Percentiles rank a stretch among this genome's conserved stretches.
phyloP scores from a whole-genome alignment of 2,113 vertebrate genomes.

The Boulengeromyrus knoepffleri region DNA sequence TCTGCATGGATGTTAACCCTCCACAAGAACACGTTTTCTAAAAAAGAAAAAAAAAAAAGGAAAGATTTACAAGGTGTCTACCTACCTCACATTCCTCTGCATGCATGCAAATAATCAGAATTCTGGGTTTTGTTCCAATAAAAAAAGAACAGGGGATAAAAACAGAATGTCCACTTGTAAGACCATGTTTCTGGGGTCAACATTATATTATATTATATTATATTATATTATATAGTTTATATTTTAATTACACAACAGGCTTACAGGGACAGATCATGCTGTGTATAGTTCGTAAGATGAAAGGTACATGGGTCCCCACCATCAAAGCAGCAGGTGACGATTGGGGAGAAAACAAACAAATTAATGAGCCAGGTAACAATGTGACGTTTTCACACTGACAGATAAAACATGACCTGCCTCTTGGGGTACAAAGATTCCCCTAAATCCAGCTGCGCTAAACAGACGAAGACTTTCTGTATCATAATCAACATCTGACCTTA shows the following conservation, averaged over 20 bases:
- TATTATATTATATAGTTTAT: conserved; percentile 3
- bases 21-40: not conserved
- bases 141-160: not conserved
- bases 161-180: conserved; percentile 26
- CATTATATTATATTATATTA: too few relatives aligned
- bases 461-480: not conserved
- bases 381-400: not conserved
- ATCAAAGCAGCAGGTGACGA: conserved; percentile 13
- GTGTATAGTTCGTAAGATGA: conserved; percentile 12
- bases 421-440: not conserved
- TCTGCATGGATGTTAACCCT: conserved; percentile 16
- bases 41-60: conserved; percentile 17
- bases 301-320: conserved; percentile 11
- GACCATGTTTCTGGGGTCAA: conserved; percentile 22
- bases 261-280: conserved; percentile 34
- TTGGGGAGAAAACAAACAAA: not conserved
- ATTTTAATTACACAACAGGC: conserved; percentile 33
- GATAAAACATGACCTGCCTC: not conserved
- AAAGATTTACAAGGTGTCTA: not conserved
- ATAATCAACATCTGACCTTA: not conserved
- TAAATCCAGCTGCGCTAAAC: not conserved
- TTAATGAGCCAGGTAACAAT: conserved; percentile 12
- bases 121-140: not conserved
- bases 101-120: not conserved
- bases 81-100: not conserved